Conservation (phyloP, 2,888 invertebrate genomes). For the Phalangium opilio region DNA sequence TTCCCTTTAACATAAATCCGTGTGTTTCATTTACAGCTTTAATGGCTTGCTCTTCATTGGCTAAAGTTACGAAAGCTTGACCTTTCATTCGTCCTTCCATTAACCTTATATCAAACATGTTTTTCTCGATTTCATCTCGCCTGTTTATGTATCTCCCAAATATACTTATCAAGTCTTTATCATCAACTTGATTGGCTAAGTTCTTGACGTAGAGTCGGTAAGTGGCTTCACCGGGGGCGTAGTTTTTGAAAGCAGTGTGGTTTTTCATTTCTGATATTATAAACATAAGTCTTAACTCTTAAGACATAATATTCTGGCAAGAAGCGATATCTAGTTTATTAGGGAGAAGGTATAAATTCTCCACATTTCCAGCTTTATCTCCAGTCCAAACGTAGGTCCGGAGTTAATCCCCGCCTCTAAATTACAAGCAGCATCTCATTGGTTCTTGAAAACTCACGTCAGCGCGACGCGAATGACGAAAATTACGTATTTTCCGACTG, state of each 20-base stretch:
- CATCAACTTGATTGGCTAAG: slow-evolving; percentile 60
- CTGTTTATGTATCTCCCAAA: slow-evolving; percentile 10
- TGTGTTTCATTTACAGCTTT: slow-evolving; percentile 67
- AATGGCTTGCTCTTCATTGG: slow-evolving; percentile 49
- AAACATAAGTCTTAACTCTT: too few species aligned
- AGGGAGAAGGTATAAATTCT: too few species aligned
- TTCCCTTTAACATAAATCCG: slow-evolving; percentile 71
- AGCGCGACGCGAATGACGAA: too few species aligned
- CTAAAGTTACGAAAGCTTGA: slow-evolving; percentile 78
- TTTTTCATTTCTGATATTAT: slow-evolving; percentile 49
- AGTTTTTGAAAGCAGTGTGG: slow-evolving; percentile 68
- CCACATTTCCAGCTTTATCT: too few species aligned
- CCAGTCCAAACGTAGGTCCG: too few species aligned
- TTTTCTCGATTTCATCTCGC: slow-evolving; percentile 17
- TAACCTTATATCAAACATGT: slow-evolving; percentile 47
- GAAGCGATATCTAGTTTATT: too few species aligned
- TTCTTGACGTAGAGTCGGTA: slow-evolving; percentile 85
- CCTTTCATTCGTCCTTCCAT: slow-evolving; percentile 96
- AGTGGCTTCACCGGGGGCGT: slow-evolving; percentile 61
- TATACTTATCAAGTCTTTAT: slow-evolving; percentile 29
- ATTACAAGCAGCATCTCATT: too few species aligned
- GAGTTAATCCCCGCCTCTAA: too few species aligned
- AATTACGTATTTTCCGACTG: too few species aligned
- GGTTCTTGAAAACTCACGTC: too few species aligned
- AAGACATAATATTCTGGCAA: too few species aligned